Evolutionary conservation across 1,140 invertebrate species (phyloP), one percentile per base, ranked within the genome.

Genomic region (Chironomus tepperi): DNA sequence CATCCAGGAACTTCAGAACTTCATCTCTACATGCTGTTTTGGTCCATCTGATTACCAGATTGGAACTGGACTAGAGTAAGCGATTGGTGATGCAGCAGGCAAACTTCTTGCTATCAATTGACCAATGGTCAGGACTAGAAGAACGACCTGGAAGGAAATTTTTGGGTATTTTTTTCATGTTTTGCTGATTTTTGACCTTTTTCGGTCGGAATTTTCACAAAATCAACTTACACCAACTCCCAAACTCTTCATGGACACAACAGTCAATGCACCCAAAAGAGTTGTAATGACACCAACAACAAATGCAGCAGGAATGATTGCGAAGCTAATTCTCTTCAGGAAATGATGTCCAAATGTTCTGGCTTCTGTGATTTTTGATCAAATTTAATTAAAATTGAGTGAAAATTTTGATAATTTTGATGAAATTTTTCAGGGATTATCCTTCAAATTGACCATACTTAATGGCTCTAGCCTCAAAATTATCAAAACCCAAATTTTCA

Each of bases 221-320:
- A n/a, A n/a, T 73, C 15, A 42, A 76, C 77, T 76, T 75, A 86
- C 86, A 7, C 86, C 86, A 73, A 87, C 86, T 42, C 86, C 86
- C n/a, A 87, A 78, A 74, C 86, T 86, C 81, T 87, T 87, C n/a
- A 87, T 86, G 65, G 86, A 87, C 72, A 87, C 86, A 21, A 87
- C 84, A n/a, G 86, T 87, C 3, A 87, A 78, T 0, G 86, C 85
- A 76, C 86, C 85, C 43, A 87, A 77, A 2, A 87, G 79, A 0
- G 86, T 87, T 42, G 86, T 87, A 72, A 87, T 87, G 12, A 87
- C 85, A 18, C 86, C 86, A 76, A 87, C 78, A n/a, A 86, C 86
- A 79, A 86, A 87, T 80, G 87, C 86, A 16, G 85, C 85, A 0
- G 86, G 86, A 43, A 87, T 80, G 77, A 87, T 80, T 43, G 86